Evolutionary conservation across 2,113 vertebrate species (phyloP), one percentile per base, ranked within the genome.

Genomic region (Hippocampus mohnikei): DNA sequence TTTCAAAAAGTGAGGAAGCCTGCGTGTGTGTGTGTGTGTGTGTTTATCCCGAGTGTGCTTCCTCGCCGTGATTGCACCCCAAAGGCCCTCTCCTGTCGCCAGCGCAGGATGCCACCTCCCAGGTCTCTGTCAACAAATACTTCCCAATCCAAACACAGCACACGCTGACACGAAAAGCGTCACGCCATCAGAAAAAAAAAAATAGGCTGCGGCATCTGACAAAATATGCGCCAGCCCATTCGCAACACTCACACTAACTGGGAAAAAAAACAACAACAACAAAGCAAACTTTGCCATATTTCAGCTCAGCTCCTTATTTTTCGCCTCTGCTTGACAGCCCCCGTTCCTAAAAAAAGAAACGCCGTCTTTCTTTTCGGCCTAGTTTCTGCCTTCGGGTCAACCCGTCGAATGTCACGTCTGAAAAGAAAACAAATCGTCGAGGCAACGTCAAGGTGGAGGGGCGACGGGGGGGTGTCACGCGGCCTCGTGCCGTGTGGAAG

Each of bases 51-150:
- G 41, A 78, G 69, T 79, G 81, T 69, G 82, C 73, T 89, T 90
- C 87, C 90, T 84, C 76, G 88, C 81, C 84, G 78, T 90, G 92
- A 92, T 91, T 91, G 87, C 76, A 89, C 85, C 88, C 88, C 79
- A 5, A 84, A 81, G 89, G 80, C 70, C 66, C 67, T 69, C 76
- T 86, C 85, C 82, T 79, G 84, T 88, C 89, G 78, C 84, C 64
- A 58, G 79, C 81, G 83, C 87, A 90, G 88, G 88, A 90, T 88
- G 85, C 83, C 77, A 79, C 82, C 88, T 83, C 87, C 87, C 76
- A 82, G 82, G 84, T 84, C 83, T 91, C 72, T 89, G 86, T 88
- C 87, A 90, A 89, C 87, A 90, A 88, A 79, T 66, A 69, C 79
- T 88, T 89, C 88, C 83, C 79, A 77, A 75, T 78, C 71, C 73